Conservation (phyloP, 2,888 invertebrate genomes). For the Plagiodera versicolora region DNA sequence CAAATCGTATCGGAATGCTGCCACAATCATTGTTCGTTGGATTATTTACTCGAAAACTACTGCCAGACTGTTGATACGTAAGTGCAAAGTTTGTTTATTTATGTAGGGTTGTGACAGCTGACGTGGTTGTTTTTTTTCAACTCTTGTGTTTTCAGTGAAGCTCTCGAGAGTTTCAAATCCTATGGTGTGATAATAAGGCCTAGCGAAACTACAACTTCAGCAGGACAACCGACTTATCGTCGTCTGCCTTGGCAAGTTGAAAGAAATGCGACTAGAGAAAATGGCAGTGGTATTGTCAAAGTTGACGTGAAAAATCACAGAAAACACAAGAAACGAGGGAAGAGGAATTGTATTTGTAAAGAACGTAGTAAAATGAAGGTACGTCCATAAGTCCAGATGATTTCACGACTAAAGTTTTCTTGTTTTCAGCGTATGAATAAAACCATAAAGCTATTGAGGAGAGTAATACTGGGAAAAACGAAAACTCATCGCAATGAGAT, state of each 20-base stretch:
- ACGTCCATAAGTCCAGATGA: no score
- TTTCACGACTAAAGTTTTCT: no score
- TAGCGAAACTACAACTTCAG: not conserved
- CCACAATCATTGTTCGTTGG: conserved; percentile 22
- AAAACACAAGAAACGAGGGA: not conserved
- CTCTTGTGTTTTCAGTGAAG: not conserved
- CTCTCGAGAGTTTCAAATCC: conserved; percentile 16
- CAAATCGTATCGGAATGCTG: conserved; percentile 27
- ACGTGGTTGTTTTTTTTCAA: no score
- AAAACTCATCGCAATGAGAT: no score
- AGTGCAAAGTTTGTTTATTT: not conserved
- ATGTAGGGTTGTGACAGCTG: no score
- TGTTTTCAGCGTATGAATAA: no score
- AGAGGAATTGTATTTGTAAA: not conserved
- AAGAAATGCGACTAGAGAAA: not conserved
- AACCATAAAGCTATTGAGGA: no score
- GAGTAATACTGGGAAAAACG: no score
- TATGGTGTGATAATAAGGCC: not conserved
- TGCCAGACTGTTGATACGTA: conserved; percentile 24
- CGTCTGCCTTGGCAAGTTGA: not conserved
- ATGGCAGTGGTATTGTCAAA: not conserved
- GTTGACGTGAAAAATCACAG: not conserved
- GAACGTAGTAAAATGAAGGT: not conserved
- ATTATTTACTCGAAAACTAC: conserved; percentile 24
- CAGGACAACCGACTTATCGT: not conserved